Percentiles rank a stretch among this genome's conserved stretches.
phyloP scores from a whole-genome alignment of 1,140 invertebrate genomes.

The Pseudomyrmex sp. region DNA sequence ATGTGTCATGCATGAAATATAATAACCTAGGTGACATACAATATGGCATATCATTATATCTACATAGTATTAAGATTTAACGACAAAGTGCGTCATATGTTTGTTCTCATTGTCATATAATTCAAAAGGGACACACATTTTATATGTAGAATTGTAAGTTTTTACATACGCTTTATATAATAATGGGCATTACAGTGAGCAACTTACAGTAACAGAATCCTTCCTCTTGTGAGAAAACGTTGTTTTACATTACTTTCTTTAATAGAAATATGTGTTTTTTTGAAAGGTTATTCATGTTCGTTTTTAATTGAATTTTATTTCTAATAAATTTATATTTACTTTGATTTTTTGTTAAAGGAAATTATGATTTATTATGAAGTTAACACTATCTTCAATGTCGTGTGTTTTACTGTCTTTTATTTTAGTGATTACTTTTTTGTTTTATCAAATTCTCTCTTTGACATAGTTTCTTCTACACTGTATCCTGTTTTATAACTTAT shows the following conservation, averaged over 20 bases:
- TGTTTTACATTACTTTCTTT: not conserved
- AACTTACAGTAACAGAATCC: slow-evolving; percentile 30
- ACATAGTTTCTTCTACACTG: slow-evolving; percentile 21
- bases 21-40: slow-evolving; percentile 68
- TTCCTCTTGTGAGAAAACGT: not conserved
- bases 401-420: no score
- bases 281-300: not conserved
- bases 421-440: slow-evolving; percentile 7
- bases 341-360: not conserved
- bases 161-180: slow-evolving; percentile 42
- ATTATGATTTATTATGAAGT: not conserved
- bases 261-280: slow-evolving; percentile 13
- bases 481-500: slow-evolving; percentile 26
- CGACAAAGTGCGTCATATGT: slow-evolving; percentile 56
- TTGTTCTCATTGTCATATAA: slow-evolving; percentile 52
- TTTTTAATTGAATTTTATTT: no score
- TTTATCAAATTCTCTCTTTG: slow-evolving; percentile 38
- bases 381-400: not conserved
- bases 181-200: slow-evolving; percentile 34
- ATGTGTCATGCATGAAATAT: slow-evolving; percentile 77
- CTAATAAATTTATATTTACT: no score
- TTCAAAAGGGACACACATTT: slow-evolving; percentile 37
- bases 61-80: slow-evolving; percentile 67
- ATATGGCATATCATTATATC: slow-evolving; percentile 76
- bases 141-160: slow-evolving; percentile 20